These are phyloP conservation scores for Hemibagrus wyckioides DNA, from an alignment of 2,113 vertebrate species.

Conservation along the genomic window DNA sequence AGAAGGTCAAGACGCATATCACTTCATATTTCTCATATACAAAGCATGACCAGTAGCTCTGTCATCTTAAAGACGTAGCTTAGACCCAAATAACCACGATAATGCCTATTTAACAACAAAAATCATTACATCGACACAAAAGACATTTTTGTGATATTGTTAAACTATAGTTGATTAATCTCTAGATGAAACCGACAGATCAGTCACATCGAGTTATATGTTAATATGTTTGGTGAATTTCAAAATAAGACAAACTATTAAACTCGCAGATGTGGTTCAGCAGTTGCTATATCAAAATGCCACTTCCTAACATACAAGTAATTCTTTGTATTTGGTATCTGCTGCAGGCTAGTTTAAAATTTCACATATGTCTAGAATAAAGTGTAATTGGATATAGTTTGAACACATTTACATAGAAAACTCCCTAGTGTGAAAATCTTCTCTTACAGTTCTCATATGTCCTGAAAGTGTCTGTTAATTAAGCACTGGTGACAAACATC, in stretches of 20 bases:
- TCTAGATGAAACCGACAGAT: not conserved
- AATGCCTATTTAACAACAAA: not conserved
- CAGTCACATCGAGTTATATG: too few species aligned
- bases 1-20: slow-evolving; percentile 21
- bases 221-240: too few species aligned
- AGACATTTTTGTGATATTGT: not conserved
- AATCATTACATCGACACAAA: not conserved
- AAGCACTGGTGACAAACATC: not conserved
- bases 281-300: not conserved
- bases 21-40: not conserved
- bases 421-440: not conserved
- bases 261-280: not conserved
- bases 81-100: not conserved
- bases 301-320: not conserved
- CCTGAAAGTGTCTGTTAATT: not conserved
- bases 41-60: not conserved
- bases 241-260: not conserved
- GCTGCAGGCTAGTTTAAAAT: not conserved
- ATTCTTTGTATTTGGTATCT: not conserved
- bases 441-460: not conserved
- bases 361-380: not conserved
- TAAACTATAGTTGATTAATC: not conserved
- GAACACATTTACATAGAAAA: not conserved
- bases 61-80: not conserved
- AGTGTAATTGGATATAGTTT: not conserved